phyloP scores from a whole-genome alignment of 2,888 invertebrate species.

The Fragum fragum region DNA sequence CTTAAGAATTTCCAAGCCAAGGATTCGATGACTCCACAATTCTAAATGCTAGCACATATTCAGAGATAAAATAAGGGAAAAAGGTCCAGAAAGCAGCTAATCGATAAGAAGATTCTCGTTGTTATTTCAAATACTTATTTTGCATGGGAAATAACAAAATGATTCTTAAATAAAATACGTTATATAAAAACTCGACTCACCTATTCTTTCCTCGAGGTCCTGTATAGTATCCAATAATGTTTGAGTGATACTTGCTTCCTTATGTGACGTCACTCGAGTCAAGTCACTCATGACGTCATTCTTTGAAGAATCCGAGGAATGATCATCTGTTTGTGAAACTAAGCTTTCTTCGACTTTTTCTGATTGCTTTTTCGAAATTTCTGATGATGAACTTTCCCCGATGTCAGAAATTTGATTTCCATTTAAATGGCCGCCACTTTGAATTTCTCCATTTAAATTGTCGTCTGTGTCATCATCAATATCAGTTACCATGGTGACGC shows the following conservation, averaged over 20 bases:
- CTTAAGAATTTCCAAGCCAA: no score
- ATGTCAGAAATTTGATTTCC: background rate
- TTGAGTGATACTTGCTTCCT: slow-evolving; percentile 5
- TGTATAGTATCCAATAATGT: slow-evolving; percentile 92
- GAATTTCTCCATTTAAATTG: background rate
- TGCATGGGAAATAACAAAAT: no score
- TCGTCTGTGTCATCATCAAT: slow-evolving; percentile 11
- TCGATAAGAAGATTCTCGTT: no score
- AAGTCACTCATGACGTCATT: background rate
- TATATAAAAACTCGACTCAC: slow-evolving; percentile 87
- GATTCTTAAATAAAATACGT: no score
- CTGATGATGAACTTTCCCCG: background rate
- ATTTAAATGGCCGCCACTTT: background rate
- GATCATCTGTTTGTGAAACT: background rate
- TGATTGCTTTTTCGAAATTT: background rate
- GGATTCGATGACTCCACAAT: no score
- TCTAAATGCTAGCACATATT: no score
- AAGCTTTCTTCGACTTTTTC: background rate
- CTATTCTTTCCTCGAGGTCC: slow-evolving; percentile 95
- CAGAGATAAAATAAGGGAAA: no score
- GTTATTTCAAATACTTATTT: no score
- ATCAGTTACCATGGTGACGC: slow-evolving; percentile 15
- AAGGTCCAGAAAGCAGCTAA: no score
- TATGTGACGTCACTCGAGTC: background rate
- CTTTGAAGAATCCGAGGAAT: background rate